Evolutionary conservation across 92 coral and sea anemone species (phyloP), one percentile per base, ranked within the genome.

Genomic region (Paramuricea clavata): DNA sequence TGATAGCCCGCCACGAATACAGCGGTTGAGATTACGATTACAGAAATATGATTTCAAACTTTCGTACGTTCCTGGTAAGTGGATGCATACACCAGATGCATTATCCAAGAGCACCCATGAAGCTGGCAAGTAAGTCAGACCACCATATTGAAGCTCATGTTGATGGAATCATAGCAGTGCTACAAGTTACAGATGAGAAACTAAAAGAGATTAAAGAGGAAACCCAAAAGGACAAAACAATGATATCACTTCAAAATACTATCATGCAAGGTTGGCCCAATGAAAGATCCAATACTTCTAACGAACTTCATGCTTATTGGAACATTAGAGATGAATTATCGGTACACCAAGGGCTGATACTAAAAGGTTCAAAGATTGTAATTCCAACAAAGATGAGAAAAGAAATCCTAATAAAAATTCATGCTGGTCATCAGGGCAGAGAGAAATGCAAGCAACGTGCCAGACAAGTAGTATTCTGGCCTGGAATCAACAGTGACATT

Each of bases 31-130:
- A 82, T 73, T 71, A 35, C 81, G 76, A 47, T 70, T 87, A 19
- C 93, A 90, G 49, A 87, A 65, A 62, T 86, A 86, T 82, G 76
- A 90, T 69, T 62, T 90, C 31, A 42, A 43, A 56, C 76, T 81
- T 33, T 89, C 76, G 59, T 85, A 85, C 52, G 42, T 59, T 0
- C 91, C n/a, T n/a, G n/a, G n/a, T n/a, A n/a, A n/a, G n/a, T n/a
- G n/a, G n/a, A n/a, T n/a, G n/a, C n/a, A n/a, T n/a, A n/a, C n/a
- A n/a, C n/a, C n/a, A n/a, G n/a, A n/a, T n/a, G n/a, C n/a, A n/a
- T 88, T 41, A 83, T 88, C 12, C 33, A 12, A 33, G 75, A 69
- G 75, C 44, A 69, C 75, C 72, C 0, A 12, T 34, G 12, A 69
- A 69, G 17, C 12, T 15, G 44, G 11, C 21, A 10, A 13, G 44